Evolutionary conservation across 2,888 invertebrate species (phyloP), one percentile per base, ranked within the genome.

Genomic region (Anodontia alba): DNA sequence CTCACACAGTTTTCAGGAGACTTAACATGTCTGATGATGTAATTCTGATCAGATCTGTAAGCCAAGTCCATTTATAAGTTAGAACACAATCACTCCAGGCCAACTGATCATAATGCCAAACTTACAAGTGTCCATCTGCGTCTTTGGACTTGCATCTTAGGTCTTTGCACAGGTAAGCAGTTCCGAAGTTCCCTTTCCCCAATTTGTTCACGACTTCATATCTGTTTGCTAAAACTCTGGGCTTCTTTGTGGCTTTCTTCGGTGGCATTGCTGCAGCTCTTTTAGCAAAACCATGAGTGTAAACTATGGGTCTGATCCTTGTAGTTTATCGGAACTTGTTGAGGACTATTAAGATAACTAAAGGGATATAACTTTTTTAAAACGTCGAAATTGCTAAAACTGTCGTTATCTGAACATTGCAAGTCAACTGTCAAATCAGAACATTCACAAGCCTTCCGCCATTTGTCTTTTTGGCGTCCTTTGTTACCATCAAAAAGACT

Each of bases 171-270:
- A 94, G 81, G 88, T 91, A 94, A 3, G 94, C 94, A 29, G 93
- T 93, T 10, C 94, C 94, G 89, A 94, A 94, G 81, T 94, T 94
- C 29, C 94, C 94, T 84, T 92, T 93, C 2, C 94, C 94, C 46
- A 94, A 90, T 84, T 92, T 93, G 75, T 88, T 92, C 12, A 92
- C 90, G 42, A 94, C 86, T 73, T 92, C 89, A 86, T 94, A 94
- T 77, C 94, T 89, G 82, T 94, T 94, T 31, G 92, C 94, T 68
- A 94, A 78, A 31, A 93, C 86, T 57, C 90, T 83, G 17, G 90
- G 84, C 67, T 89, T 88, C 70, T 88, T 91, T 33, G 62, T 42
- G 42, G 79, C 80, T 67, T 66, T 71, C 7, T 49, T 80, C 12
- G 75, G 73, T 31, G 81, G 74, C 81, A 84, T 86, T 66, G 36